Evolutionary conservation across 2,113 vertebrate species (phyloP), one percentile per base, ranked within the genome.

Genomic region (Gambusia affinis): DNA sequence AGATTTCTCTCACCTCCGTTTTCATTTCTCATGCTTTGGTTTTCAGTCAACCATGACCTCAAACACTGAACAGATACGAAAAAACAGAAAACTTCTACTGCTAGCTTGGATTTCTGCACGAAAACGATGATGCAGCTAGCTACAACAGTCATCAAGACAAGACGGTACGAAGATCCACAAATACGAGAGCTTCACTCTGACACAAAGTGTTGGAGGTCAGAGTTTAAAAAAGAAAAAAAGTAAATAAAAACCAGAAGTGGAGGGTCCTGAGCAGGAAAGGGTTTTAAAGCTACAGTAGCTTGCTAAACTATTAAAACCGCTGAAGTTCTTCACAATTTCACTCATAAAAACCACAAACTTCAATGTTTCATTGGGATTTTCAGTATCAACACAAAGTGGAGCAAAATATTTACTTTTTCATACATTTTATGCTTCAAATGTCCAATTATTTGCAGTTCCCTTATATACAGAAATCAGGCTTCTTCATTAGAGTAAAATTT

Each of bases 41-140:
- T 78, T 82, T 71, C 60, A 83, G 78, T 85, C 84, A 86, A 62
- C 88, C 90, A 84, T 90, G 94, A 95, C 94, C 94, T 93, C 94
- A 95, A 94, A 93, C 94, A 94, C 94, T 94, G 93, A 91, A 90
- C 90, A 92, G 80, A 86, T 79, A 64, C 73, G 84, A 73, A 85
- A 80, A 76, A 86, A 85, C 11, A 28, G 62, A 76, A 54, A 76
- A 87, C 70, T 83, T 70, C 66, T 72, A 70, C 61, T 4, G 1
- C 87, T 87, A 84, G 61, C 67, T 83, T 74, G 47, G 73, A 67
- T 75, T 57, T 82, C 62, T 84, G 70, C 72, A 87, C 70, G 71
- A 78, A 84, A 79, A 82, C 29, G 79, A 63, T 1, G 47, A 39
- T 12, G 31, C 42, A 71, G 72, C 57, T 78, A 76, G 42, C 54